Evolutionary conservation across 1,140 invertebrate species (phyloP).

Genomic region (Amyelois transitella): DNA sequence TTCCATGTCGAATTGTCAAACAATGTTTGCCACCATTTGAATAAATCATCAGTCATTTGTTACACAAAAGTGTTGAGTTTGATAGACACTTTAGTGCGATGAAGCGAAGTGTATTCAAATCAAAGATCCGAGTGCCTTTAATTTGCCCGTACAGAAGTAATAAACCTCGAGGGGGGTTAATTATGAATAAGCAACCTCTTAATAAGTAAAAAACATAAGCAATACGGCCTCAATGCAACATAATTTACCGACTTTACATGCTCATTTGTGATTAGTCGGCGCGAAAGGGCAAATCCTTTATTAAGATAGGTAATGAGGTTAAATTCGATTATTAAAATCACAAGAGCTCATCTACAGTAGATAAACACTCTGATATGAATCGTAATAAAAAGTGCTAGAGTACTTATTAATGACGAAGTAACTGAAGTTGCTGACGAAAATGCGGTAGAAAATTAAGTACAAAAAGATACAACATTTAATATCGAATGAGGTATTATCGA

Average conservation of each 20-base stretch:
- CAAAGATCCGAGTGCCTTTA: constrained; percentile 44
- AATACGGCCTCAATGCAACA: constrained; percentile 68
- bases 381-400: constrained; percentile 41
- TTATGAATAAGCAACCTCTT: constrained; percentile 69
- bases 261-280: constrained; percentile 73
- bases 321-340: constrained; percentile 42
- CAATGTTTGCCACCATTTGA: constrained; percentile 14
- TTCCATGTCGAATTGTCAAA: constrained; percentile 11
- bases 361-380: constrained; percentile 37
- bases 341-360: constrained; percentile 30
- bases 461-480: constrained; percentile 64
- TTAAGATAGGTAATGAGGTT: constrained; percentile 75
- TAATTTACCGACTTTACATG: constrained; percentile 74
- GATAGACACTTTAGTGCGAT: constrained; percentile 30
- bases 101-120: constrained; percentile 41
- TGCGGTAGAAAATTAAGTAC: constrained; percentile 67
- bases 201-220: constrained; percentile 66
- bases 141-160: constrained; percentile 67
- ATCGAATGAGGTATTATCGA: constrained; percentile 42
- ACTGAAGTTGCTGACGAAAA: constrained; percentile 59
- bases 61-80: constrained; percentile 15
- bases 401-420: constrained; percentile 35
- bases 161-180: constrained; percentile 70
- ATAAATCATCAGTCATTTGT: constrained; percentile 16
- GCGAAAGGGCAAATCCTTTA: constrained; percentile 74